phyloP scores from a whole-genome alignment of 2,113 vertebrate species.

The Syngnathus typhle region DNA sequence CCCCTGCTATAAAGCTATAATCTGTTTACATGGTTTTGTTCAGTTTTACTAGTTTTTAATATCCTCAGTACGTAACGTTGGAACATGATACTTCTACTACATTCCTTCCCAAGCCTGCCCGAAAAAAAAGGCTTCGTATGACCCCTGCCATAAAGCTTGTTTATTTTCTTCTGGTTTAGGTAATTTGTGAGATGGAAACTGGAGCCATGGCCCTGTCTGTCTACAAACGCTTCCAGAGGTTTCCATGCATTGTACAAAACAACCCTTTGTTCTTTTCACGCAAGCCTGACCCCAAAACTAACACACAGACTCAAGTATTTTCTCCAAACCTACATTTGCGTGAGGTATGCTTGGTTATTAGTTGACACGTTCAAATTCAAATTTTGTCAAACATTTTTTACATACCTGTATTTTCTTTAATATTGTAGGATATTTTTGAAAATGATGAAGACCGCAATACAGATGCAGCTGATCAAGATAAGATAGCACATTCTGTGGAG shows the following conservation, averaged over 20 bases:
- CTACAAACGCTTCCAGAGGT: constrained; percentile 54
- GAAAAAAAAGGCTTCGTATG: too few species aligned
- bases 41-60: too few species aligned
- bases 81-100: too few species aligned
- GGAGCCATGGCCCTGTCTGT: constrained; percentile 50
- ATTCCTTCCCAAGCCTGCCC: too few species aligned
- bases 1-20: too few species aligned
- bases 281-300: constrained; percentile 46
- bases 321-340: background rate
- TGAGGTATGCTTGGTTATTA: constrained; percentile 22
- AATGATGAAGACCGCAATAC: constrained; percentile 9
- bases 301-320: constrained; percentile 2
- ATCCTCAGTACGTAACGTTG: too few species aligned
- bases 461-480: background rate
- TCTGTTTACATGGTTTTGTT: too few species aligned
- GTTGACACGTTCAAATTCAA: background rate
- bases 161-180: constrained; percentile 29
- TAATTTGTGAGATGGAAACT: constrained; percentile 63
- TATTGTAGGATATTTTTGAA: constrained; percentile 15
- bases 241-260: constrained; percentile 60
- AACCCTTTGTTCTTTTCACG: constrained; percentile 58
- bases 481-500: fast-evolving
- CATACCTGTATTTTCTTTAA: background rate
- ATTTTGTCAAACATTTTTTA: background rate
- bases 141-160: background rate